Conservation (phyloP, 2,797 vertebrate species). For the Hippoglossus hippoglossus region DNA sequence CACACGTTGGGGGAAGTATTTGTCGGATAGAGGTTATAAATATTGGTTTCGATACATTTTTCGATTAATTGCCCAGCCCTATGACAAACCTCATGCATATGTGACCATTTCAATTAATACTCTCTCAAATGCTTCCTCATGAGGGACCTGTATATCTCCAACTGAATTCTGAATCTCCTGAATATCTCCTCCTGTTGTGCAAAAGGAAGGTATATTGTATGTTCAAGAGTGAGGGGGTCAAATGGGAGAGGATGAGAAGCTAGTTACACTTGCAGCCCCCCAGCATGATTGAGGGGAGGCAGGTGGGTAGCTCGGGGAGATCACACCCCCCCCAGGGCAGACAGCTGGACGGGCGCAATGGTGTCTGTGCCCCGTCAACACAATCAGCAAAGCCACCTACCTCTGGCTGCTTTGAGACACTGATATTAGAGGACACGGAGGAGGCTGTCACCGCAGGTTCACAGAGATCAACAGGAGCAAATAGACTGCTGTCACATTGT, state of each 20-base stretch:
- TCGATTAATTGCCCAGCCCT: too few relatives aligned
- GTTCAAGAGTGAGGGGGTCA: conserved; percentile 12
- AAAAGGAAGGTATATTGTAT: conserved; percentile 33
- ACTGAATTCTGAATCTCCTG: background rate
- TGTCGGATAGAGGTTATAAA: too few relatives aligned
- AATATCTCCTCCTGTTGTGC: conserved; percentile 29
- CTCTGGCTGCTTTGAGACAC: conserved; percentile 28
- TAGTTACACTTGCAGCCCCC: conserved; percentile 49
- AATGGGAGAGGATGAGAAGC: conserved; percentile 50
- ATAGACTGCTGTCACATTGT: conserved; percentile 9
- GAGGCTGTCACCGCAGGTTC: conserved; percentile 7
- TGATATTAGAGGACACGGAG: conserved; percentile 11
- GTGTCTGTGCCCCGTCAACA: conserved; percentile 23
- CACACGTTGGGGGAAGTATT: too few relatives aligned
- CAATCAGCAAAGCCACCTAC: conserved; percentile 49
- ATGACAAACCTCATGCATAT: background rate
- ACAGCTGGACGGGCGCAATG: conserved; percentile 44
- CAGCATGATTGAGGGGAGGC: conserved; percentile 64
- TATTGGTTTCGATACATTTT: too few relatives aligned
- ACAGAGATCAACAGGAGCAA: conserved; percentile 12
- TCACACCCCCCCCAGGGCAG: conserved; percentile 49
- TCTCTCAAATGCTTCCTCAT: too few relatives aligned
- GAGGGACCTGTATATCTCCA: background rate
- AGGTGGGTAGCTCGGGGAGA: conserved; percentile 56
- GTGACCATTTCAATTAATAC: background rate